Conservation (phyloP, 2,888 invertebrate genomes). For the Dexiosoma caninum region DNA sequence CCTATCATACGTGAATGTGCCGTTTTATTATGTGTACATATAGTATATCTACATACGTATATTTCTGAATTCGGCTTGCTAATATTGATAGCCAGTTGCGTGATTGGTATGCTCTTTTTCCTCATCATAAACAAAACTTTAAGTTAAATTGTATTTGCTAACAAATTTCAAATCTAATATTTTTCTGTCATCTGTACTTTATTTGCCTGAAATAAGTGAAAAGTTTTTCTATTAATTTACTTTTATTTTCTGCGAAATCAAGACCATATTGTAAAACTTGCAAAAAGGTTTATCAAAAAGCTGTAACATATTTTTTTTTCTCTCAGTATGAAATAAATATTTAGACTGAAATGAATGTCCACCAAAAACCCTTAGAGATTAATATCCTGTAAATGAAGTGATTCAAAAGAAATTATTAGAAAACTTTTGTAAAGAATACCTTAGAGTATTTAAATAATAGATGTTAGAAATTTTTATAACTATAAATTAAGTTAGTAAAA, state of each 20-base stretch:
- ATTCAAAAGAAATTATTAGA: slow-evolving; percentile 58
- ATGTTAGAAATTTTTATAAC: slow-evolving; percentile 25
- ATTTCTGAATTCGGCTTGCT: no score
- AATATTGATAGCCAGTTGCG: no score
- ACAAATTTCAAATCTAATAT: background rate
- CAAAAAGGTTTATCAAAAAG: background rate
- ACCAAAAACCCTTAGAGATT: slow-evolving; percentile 41
- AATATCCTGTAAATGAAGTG: slow-evolving; percentile 57
- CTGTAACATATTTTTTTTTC: background rate
- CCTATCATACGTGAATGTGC: no score
- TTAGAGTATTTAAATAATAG: slow-evolving; percentile 62
- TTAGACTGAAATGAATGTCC: slow-evolving; percentile 9
- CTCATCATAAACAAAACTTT: no score
- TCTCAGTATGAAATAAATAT: slow-evolving; percentile 12
- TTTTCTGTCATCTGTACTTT: background rate
- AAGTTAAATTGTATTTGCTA: background rate
- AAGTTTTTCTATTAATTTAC: background rate
- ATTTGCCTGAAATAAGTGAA: background rate
- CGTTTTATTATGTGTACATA: no score
- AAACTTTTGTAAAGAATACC: slow-evolving; percentile 53
- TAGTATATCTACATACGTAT: no score
- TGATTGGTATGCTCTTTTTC: no score
- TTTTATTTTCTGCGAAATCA: slow-evolving; percentile 12
- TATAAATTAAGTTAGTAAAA: slow-evolving; percentile 56
- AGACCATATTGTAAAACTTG: slow-evolving; percentile 32